Evolutionary conservation across 2,888 invertebrate species (phyloP), one percentile per base, ranked within the genome.

Genomic region (Leucania comma): DNA sequence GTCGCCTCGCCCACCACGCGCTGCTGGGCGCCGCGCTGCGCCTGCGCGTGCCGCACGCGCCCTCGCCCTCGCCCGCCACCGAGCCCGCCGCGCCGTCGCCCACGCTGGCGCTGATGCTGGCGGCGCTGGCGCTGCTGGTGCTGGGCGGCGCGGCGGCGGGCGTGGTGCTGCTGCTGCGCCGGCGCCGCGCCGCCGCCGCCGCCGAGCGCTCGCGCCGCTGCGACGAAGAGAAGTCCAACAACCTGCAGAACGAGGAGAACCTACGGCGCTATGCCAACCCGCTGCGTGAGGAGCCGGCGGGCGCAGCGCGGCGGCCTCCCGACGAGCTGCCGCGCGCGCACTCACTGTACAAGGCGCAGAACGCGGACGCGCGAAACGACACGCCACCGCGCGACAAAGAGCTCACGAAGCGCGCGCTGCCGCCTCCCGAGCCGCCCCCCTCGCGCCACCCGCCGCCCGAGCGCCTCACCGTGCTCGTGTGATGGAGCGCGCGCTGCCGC

Each of bases 201-300:
- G 96, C 95, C 72, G 97, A 97, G 91, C 97, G 96, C 81, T 93
- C 97, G 82, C 94, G 95, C 51, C 97, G 97, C 87, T 97, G 97
- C 88, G 98, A 98, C 89, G 98, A 98, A 89, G 98, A 98, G 89
- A 98, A 98, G 91, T 98, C 98, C 4, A 99, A 99, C 92, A 99
- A 99, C 92, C 93, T 98, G 72, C 98, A 99, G 93, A 98, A 98
- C 92, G 98, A 98, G 90, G 98, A 99, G 93, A 98, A 98, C 90
- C 96, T 99, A 72, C 96, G 98, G 65, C 97, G 98, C 80, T 98
- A 98, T 93, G 97, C 97, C 58, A 98, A 98, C 93, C 98, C 98
- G 6, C 94, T 98, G 71, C 98, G 98, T 88, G 97, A 96, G 77
- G 97, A 96, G 57, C 70, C 87, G 50, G 76, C 71, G 46, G 70